A percentile compares a stretch with the other conserved stretches of the same genome.
phyloP scores from a whole-genome alignment of 2,113 vertebrate species.

The Ageneiosus marmoratus region DNA sequence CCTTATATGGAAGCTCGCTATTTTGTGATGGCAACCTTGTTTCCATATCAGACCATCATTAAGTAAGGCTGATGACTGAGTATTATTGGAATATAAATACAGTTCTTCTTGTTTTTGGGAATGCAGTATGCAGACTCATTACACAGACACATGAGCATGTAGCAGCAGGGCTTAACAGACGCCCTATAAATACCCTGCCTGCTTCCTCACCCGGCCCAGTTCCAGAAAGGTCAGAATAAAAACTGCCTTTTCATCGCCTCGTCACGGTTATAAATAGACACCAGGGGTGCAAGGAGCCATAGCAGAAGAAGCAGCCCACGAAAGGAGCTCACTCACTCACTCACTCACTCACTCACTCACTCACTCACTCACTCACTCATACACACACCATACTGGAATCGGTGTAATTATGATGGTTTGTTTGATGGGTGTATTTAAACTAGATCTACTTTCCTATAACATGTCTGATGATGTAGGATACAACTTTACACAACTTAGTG shows the following conservation, averaged over 20 bases:
- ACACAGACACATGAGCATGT: slow-evolving; percentile 48
- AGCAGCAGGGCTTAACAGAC: slow-evolving; percentile 58
- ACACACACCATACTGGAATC: neutral
- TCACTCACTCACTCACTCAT: too few species aligned
- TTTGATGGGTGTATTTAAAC: neutral
- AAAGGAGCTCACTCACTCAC: slow-evolving; percentile 46
- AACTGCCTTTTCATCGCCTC: slow-evolving; percentile 74
- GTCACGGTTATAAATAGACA: slow-evolving; percentile 73
- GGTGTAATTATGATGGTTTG: neutral
- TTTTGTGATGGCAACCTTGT: neutral
- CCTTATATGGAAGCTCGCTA: slow-evolving; percentile 3
- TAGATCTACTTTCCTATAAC: neutral
- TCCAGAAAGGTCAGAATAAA: slow-evolving; percentile 67
- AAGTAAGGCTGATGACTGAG: neutral
- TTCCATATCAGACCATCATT: slow-evolving; percentile 12
- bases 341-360: too few species aligned
- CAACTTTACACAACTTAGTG: neutral
- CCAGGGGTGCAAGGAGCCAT: slow-evolving; percentile 49
- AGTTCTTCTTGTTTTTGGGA: slow-evolving; percentile 21
- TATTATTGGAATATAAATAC: slow-evolving; percentile 25
- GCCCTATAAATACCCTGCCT: slow-evolving; percentile 70
- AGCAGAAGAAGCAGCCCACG: slow-evolving; percentile 42
- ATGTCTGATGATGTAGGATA: neutral
- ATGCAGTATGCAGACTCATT: slow-evolving; percentile 35
- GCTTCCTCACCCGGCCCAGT: slow-evolving; percentile 57